Evolutionary conservation across 2,113 vertebrate species (phyloP), one percentile per base, ranked within the genome.

Genomic region (Spheniscus mendiculus): DNA sequence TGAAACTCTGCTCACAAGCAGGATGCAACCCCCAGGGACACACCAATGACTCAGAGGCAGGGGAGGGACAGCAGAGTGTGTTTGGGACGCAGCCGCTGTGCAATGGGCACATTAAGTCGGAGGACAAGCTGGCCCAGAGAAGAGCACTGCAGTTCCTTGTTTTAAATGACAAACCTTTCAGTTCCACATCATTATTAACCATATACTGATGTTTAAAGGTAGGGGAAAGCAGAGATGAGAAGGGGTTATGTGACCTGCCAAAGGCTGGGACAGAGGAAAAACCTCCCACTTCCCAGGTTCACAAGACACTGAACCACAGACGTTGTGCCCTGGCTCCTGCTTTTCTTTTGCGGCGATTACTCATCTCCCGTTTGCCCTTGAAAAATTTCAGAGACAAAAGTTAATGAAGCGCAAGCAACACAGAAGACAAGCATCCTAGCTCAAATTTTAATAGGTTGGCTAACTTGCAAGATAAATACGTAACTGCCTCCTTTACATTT

Each of bases 31-130:
- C 25, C 21, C 38, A 11, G 61, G 40, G 49, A 67, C 30, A 4
- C 17, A 18, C 9, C 58, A 55, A 15, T 1, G 72, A 45, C 67
- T 26, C 42, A 23, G 59, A 52, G 53, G 63, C 38, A 30, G 58
- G 13, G 7, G 19, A 38, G 61, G 36, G 45, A 25, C 50, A 78
- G 53, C 16, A 21, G 13, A 42, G 47, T 0, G 0, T 1, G 27
- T 19, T 0, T 40, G 65, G 61, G 47, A 62, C 0, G 0, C 30
- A 36, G 65, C 6, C 2, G 0, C 67, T 20, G 19, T 0, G 5
- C 20, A 18, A n/a, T 4, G 0, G 47, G 49, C 53, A 73, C 32
- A 0, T 4, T 5, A 36, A 36, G 29, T 13, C 36, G 58, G 62
- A 22, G 27, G 53, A 53, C 38, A 69, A 52, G 12, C 13, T 0